Evolutionary conservation across 2,888 invertebrate genomes (phyloP), one percentile per base, ranked within the genome.

Genomic region (Aphrophora alni): DNA sequence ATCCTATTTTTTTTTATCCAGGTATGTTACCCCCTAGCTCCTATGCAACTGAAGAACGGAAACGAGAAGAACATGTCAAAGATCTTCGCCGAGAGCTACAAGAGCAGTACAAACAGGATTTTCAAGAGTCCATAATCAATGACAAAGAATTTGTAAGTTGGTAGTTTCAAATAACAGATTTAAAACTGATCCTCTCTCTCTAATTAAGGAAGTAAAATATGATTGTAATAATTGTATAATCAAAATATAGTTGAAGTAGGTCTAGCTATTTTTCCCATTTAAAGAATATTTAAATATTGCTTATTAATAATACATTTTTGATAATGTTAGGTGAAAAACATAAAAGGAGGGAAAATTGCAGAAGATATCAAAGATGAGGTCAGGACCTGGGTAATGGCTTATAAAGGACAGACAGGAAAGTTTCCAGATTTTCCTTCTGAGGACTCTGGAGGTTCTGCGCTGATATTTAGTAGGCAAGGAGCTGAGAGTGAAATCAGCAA

Each of bases 371-470:
- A 94, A 83, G 95, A 95, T 86, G 96, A 98, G 89, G 92, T 98
- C 27, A 90, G 97, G 82, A 92, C 93, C 82, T 98, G 97, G 97
- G 93, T 97, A 82, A 92, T 93, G 84, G 95, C 95, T 84, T 95
- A 94, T 87, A 94, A 94, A 88, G 92, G 94, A 59, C 93, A 94
- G 85, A 95, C 95, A 5, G 95, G 95, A 28, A 95, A 94, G 86
- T 93, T 98, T 86, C 98, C 98, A 0, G 97, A 98, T 84, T 93
- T 97, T 85, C 98, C 98, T 0, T 94, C 96, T 1, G 96, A 95
- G 83, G 98, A 98, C 86, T 93, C 95, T 85, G 97, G 97, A 8
- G 97, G 97, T 0, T 97, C 97, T 0, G 91, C 95, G 84, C 90
- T 95, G 82, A 93, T 98, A 88, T 94, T 97, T 84, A 95, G 94